phyloP scores from a whole-genome alignment of 1,140 invertebrate species.

The Parasteatoda tepidariorum region DNA sequence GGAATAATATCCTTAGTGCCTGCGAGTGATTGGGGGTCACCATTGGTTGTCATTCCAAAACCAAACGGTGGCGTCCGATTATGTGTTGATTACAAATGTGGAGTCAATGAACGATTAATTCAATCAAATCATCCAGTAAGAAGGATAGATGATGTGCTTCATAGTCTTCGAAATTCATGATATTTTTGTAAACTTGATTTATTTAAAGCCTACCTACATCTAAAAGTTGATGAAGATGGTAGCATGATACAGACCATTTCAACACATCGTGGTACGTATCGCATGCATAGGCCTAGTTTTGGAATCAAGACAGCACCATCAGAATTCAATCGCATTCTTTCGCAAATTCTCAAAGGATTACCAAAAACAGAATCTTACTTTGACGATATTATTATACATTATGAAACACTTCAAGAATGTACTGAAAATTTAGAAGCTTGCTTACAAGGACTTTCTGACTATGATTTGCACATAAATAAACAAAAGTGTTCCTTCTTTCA shows the following conservation, averaged over 20 bases:
- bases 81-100: slow-evolving; percentile 68
- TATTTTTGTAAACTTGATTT: slow-evolving; percentile 21
- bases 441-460: slow-evolving; percentile 8
- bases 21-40: slow-evolving; percentile 68
- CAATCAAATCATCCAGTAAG: neutral
- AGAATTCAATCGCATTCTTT: neutral
- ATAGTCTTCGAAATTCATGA: slow-evolving; percentile 2
- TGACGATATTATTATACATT: slow-evolving; percentile 16
- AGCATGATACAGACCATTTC: neutral
- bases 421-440: neutral
- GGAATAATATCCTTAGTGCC: neutral
- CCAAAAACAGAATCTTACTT: neutral
- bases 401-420: slow-evolving; percentile 8
- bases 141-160: slow-evolving; percentile 31
- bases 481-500: slow-evolving; percentile 4
- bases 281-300: neutral
- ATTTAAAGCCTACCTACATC: slow-evolving; percentile 30
- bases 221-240: neutral
- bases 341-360: slow-evolving; percentile 16
- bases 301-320: neutral
- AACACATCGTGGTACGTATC: slow-evolving; percentile 7
- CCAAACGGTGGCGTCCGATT: slow-evolving; percentile 66
- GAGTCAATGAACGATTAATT: slow-evolving; percentile 6
- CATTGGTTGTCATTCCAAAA: slow-evolving; percentile 68
- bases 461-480: slow-evolving; percentile 2